phyloP scores from a whole-genome alignment of 1,140 invertebrate genomes.

The Episyrphus balteatus region DNA sequence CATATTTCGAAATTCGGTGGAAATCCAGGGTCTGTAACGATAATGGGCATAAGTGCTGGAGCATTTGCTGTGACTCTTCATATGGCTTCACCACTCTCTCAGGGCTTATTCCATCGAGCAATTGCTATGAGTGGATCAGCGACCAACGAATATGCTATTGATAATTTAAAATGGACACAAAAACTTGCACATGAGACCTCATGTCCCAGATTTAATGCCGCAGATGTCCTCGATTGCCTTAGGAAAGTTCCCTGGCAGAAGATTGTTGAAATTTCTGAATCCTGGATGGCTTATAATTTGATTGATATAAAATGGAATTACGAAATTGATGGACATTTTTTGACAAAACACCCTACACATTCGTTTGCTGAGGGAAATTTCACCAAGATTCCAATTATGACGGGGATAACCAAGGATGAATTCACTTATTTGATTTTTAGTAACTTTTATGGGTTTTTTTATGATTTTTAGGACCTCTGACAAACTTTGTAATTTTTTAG shows the following conservation, averaged over 20 bases:
- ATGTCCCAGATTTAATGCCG: conserved; percentile 18
- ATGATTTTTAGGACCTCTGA: background rate
- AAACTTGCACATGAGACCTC: conserved; percentile 17
- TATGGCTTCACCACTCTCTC: conserved; percentile 40
- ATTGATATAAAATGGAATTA: conserved; percentile 31
- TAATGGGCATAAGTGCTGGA: conserved; percentile 46
- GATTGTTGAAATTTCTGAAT: conserved; percentile 14
- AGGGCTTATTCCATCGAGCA: conserved; percentile 47
- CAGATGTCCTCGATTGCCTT: conserved; percentile 22
- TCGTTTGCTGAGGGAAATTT: conserved; percentile 44
- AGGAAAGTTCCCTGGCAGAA: conserved; percentile 19
- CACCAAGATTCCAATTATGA: conserved; percentile 49
- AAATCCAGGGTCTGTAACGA: conserved; percentile 42
- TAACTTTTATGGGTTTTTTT: conserved; percentile 9
- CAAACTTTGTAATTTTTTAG: conserved; percentile 4
- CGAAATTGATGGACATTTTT: conserved; percentile 19
- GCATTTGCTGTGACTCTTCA: conserved; percentile 39
- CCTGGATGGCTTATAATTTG: conserved; percentile 21
- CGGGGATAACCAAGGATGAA: conserved; percentile 51
- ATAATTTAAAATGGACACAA: conserved; percentile 22
- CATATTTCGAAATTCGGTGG: conserved; percentile 47
- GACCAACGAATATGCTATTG: conserved; percentile 37
- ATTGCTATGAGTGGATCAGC: conserved; percentile 56
- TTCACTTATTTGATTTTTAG: conserved; percentile 45
- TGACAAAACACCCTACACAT: conserved; percentile 39